These are phyloP conservation scores for Tinamus guttatus DNA, from an alignment of 2,113 vertebrate species.

Conservation along the genomic window DNA sequence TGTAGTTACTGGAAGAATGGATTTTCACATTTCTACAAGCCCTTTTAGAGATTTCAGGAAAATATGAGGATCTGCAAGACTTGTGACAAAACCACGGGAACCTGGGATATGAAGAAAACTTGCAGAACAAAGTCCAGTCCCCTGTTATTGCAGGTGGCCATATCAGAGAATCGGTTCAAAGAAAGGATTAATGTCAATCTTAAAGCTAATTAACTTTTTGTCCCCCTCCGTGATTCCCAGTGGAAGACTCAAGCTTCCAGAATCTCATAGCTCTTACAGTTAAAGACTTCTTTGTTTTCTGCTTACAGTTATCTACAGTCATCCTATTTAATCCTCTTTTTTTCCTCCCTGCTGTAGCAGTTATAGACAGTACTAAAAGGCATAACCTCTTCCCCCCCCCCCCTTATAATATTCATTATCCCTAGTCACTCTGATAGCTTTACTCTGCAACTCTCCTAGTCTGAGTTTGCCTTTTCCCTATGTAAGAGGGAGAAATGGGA, in stretches of 20 bases:
- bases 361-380: background rate
- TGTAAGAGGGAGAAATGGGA: too few species aligned
- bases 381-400: background rate
- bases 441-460: background rate
- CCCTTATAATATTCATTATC: background rate
- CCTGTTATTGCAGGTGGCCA: constrained; percentile 37
- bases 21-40: background rate
- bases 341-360: background rate
- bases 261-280: background rate
- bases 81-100: background rate
- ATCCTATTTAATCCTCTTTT: background rate
- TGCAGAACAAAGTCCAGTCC: background rate
- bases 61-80: background rate
- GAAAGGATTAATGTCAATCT: constrained; percentile 43
- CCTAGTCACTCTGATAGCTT: background rate
- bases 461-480: background rate
- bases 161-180: constrained; percentile 20
- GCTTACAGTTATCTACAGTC: background rate
- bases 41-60: background rate
- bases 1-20: background rate
- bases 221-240: background rate
- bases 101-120: background rate
- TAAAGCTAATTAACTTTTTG: constrained; percentile 67
- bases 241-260: constrained; percentile 1
- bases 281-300: constrained; percentile 7